Base-by-base conservation (phyloP, 1,140 invertebrate species). In the Stegodyphus dumicola region DNA sequence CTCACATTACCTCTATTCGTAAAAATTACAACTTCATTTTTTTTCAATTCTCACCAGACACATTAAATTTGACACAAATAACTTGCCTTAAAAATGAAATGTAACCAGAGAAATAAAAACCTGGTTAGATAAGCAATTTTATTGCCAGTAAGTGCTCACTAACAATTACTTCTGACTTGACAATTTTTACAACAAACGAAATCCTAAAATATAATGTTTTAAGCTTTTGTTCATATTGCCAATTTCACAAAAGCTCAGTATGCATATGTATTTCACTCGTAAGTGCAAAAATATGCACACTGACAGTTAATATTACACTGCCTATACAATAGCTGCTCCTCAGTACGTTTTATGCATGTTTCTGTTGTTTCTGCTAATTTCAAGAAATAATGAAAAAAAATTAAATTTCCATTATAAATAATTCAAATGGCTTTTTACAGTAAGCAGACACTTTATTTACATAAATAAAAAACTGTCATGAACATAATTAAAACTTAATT, bases 111-210 rank as follows among this genome's bases (percentile, higher is more conserved):
- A 60, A 15, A 18, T 7, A 67, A 18, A 67, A 67, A 67, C 48
- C 48, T 33, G 18, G 11, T 70, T 69, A 69, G 51, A 69, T 78
- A 78, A 78, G 69, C 77, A 78, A 69, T 69, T 78, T 75, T 78
- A 69, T 78, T 54, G 65, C 77, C 65, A 78, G 65, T 69, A 69
- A 69, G 77, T 78, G 77, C 77, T 78, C 77, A 78, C 77, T 78
- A 78, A 69, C 77, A 78, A 78, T 78, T 65, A 78, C 6, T 67
- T 67, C n/a, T 67, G 64, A 69, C n/a, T 70, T 78, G 77, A 78
- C 77, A 78, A 17, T 67, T 69, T 69, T n/a, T 69, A 78, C 66
- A 78, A 54, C 18, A n/a, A 78, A 78, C 52, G 51, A 78, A 78
- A 54, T 53, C 65, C 65, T 69, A 53, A 78, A 60, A 60, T 2